Base-by-base conservation (phyloP, 1,140 invertebrate species). In the Paralvinella palmiformis region DNA sequence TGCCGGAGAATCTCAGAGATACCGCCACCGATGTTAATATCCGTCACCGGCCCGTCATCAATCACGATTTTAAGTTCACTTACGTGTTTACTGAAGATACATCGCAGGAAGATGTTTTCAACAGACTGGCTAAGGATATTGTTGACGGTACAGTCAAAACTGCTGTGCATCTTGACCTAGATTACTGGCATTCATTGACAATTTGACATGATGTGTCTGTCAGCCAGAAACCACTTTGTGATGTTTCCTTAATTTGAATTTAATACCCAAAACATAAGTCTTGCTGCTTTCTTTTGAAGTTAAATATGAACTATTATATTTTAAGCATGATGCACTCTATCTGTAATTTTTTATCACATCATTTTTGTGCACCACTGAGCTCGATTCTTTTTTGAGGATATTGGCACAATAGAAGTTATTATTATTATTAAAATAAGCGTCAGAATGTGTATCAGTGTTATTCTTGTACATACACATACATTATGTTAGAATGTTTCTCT, bases 61-160 rank as follows among this genome's bases (percentile, higher is more conserved):
- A 69, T 48, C 73, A 78, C 71, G 73, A 75, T 29, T 76, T 76
- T 55, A 67, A 75, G 48, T 78, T 75, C 70, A 68, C 72, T 37
- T 69, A 74, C 37, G 72, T 77, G 10, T 75, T 78, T 61, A 64
- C 67, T 13, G 62, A 68, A 13, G 65, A 68, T 58, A 66, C 68
- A 7, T 69, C 67, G 24, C 76, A 78, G 62, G 73, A 76, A 27
- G 70, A 75, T 37, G 72, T 77, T 3, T 78, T 77, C 71, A 67
- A 75, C 67, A 67, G 62, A 22, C 70, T 70, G 20, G 72, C 76
- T 13, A 66, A 73, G 44, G 72, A 74, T 45, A 77, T 77, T 63
- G 71, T 78, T 20, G 50, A 72, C 65, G 73, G 76, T 77, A 62
- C 20, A 20, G 29, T 41, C 32, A 7, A 59, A 20, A 59, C 3